These are phyloP conservation scores for Rhorus exstirpatorius DNA, from an alignment of 2,888 invertebrate species.

Conservation along the genomic window DNA sequence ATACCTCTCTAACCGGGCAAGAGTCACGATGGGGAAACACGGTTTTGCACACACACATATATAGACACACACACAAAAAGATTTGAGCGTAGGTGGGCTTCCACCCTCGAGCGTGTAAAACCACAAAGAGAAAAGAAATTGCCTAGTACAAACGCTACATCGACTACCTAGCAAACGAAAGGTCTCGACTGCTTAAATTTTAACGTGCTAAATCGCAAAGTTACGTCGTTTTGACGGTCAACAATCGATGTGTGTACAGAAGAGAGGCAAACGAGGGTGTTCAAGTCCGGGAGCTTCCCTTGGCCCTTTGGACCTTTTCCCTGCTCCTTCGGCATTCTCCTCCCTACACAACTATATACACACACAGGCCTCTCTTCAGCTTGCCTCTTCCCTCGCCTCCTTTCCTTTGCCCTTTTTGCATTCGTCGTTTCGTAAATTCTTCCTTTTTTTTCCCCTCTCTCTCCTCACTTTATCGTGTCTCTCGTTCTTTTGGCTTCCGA, in stretches of 20 bases:
- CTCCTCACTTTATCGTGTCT: slow-evolving; percentile 11
- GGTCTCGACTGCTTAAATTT: background rate
- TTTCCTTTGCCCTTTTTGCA: slow-evolving; percentile 45
- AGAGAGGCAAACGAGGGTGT: slow-evolving; percentile 53
- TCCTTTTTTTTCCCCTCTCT: slow-evolving; percentile 46
- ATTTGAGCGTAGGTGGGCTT: slow-evolving; percentile 51
- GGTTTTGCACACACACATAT: background rate
- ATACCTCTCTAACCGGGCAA: slow-evolving; percentile 67
- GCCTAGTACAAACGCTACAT: background rate
- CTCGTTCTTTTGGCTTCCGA: slow-evolving; percentile 57
- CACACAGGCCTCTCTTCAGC: slow-evolving; percentile 35
- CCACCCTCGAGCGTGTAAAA: slow-evolving; percentile 8
- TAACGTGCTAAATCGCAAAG: background rate
- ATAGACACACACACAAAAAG: background rate
- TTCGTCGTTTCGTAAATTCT: slow-evolving; percentile 41
- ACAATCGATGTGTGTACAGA: slow-evolving; percentile 7
- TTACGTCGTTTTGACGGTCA: slow-evolving; percentile 1
- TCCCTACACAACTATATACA: slow-evolving; percentile 11
- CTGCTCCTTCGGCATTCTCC: slow-evolving; percentile 43
- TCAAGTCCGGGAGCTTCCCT: slow-evolving; percentile 64
- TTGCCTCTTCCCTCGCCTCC: slow-evolving; percentile 41
- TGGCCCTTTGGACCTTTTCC: slow-evolving; percentile 70
- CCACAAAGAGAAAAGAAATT: slow-evolving; percentile 23
- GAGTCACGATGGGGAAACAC: slow-evolving; percentile 71
- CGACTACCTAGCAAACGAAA: background rate